Conservation (phyloP, 2,888 invertebrate species). For the Abrostola tripartita region DNA sequence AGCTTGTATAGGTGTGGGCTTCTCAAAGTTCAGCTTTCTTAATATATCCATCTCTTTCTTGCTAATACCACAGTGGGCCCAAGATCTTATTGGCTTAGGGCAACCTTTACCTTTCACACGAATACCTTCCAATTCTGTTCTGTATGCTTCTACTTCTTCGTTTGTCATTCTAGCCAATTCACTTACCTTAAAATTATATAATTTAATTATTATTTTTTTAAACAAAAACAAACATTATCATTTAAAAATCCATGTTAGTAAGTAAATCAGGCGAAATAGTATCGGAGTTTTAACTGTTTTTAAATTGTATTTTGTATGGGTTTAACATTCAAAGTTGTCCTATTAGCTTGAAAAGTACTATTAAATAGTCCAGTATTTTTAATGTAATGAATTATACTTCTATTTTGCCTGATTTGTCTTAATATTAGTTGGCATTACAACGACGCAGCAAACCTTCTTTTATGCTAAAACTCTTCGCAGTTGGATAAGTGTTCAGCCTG, state of each 20-base stretch:
- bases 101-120: slow-evolving; percentile 98
- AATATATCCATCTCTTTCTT: slow-evolving; percentile 97
- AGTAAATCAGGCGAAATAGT: too few relatives aligned
- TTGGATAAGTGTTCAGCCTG: too few relatives aligned
- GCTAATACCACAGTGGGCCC: slow-evolving; percentile 99
- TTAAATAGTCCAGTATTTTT: too few relatives aligned
- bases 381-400: too few relatives aligned
- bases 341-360: too few relatives aligned
- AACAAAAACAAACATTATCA: background rate
- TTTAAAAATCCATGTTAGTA: background rate
- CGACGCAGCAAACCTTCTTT: too few relatives aligned
- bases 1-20: slow-evolving; percentile 99
- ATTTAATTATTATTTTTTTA: slow-evolving; percentile 11
- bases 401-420: too few relatives aligned
- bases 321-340: too few relatives aligned
- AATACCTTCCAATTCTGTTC: slow-evolving; percentile 97
- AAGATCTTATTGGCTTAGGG: slow-evolving; percentile 97
- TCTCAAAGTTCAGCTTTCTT: slow-evolving; percentile 96
- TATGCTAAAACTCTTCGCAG: too few relatives aligned
- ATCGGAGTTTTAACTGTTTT: too few relatives aligned
- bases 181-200: slow-evolving; percentile 91
- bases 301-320: too few relatives aligned
- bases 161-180: slow-evolving; percentile 97
- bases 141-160: slow-evolving; percentile 95
- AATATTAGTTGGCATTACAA: too few relatives aligned